phyloP scores from a whole-genome alignment of 1,140 invertebrate genomes.

The Battus philenor region DNA sequence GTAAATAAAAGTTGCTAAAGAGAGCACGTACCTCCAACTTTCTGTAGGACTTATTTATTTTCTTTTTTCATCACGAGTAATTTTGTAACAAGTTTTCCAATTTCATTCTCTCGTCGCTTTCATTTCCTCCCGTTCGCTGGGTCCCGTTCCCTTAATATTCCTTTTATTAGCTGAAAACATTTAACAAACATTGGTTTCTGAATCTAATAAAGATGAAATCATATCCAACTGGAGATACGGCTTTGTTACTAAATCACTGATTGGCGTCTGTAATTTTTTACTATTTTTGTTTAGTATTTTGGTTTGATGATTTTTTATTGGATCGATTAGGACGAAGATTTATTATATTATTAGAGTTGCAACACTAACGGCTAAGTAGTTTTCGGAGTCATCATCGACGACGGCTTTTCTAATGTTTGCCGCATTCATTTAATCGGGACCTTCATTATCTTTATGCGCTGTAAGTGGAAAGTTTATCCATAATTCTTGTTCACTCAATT shows the following conservation, averaged over 20 bases:
- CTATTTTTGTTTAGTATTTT: too few species aligned
- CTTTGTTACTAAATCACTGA: too few species aligned
- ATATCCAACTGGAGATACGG: too few species aligned
- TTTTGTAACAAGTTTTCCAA: constrained; percentile 75
- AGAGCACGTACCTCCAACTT: constrained; percentile 51
- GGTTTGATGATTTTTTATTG: too few species aligned
- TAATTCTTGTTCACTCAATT: constrained; percentile 69
- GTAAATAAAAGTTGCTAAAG: constrained; percentile 47
- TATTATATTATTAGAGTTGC: background rate
- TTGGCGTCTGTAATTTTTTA: too few species aligned
- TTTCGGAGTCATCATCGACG: constrained; percentile 14
- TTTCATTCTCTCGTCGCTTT: constrained; percentile 72
- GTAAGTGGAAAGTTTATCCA: constrained; percentile 60
- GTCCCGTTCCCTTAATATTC: constrained; percentile 63
- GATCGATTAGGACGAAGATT: too few species aligned
- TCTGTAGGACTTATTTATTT: constrained; percentile 65
- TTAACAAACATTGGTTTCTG: constrained; percentile 70
- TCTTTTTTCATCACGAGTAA: constrained; percentile 70
- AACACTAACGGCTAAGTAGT: constrained; percentile 13
- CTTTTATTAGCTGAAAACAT: constrained; percentile 72
- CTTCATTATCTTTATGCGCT: constrained; percentile 66
- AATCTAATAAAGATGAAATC: constrained; percentile 61
- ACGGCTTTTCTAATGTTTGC: constrained; percentile 36
- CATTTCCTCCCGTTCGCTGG: constrained; percentile 63
- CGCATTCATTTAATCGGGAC: constrained; percentile 60